Evolutionary conservation across 2,797 vertebrate genomes (phyloP).

Genomic region (Parotocinclus haroldoi): DNA sequence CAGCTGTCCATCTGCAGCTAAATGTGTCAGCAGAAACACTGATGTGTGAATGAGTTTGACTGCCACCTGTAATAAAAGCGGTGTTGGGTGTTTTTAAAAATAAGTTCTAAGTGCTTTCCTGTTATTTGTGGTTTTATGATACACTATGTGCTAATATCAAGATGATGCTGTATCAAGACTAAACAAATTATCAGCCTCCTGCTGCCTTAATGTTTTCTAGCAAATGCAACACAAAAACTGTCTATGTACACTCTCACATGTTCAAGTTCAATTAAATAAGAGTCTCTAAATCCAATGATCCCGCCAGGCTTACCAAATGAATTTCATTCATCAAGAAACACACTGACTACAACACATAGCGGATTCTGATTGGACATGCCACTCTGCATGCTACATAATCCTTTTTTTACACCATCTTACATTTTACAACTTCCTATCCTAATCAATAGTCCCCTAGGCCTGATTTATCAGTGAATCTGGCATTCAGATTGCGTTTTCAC

Average conservation of each 20-base stretch:
- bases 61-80: conserved; percentile 19
- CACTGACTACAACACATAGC: conserved; percentile 18
- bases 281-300: conserved; percentile 22
- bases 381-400: conserved; percentile 28
- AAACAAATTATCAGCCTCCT: neutral
- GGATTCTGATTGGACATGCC: conserved; percentile 8
- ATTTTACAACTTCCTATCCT: conserved; percentile 15
- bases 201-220: neutral
- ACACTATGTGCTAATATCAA: neutral
- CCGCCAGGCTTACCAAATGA: conserved; percentile 10
- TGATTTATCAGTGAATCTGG: conserved; percentile 46
- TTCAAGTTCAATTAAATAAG: conserved; percentile 7
- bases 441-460: conserved; percentile 47
- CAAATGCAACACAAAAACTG: neutral
- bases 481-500: conserved; percentile 45
- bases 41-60: conserved; percentile 1
- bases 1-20: neutral
- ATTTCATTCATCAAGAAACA: conserved; percentile 25
- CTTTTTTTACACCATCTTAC: conserved; percentile 29
- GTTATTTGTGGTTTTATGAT: neutral
- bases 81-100: neutral
- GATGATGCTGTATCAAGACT: neutral
- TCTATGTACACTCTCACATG: neutral
- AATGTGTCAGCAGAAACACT: too few species aligned
- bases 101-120: neutral